Base-by-base conservation (phyloP, 2,113 vertebrate species). In the Petaurus breviceps region DNA sequence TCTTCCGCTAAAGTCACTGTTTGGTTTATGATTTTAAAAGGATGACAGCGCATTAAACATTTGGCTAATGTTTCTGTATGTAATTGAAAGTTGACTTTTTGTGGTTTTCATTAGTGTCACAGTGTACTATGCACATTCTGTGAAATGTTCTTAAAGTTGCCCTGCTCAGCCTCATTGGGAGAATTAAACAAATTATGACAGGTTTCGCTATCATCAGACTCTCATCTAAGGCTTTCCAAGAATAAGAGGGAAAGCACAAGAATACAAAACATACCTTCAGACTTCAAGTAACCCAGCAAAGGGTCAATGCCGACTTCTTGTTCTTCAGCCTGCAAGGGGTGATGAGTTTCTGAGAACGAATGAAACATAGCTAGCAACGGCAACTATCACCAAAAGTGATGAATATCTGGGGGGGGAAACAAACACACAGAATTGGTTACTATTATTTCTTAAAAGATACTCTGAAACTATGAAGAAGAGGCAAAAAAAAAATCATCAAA, bases 291-390 rank as follows among this genome's bases (percentile, higher is more conserved):
- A 95, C 98, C 99, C 94, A 99, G 98, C 94, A 99, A 99, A 1
- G 99, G 99, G 98, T 99, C 99, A 51, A 99, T 99, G 54, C 99
- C 99, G 10, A 99, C 99, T 99, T 99, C 99, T 98, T 99, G 99
- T 93, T 99, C 99, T 91, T 99, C 99, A 77, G 99, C 97, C 99
- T 99, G 99, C 96, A 99, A 99, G 93, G 99, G 99, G 97, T 99
- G 99, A 95, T 98, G 99, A 43, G 99, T 99, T 99, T 99, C 99
- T 68, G 99, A 99, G 94, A 99, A 98, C 92, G 99, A 99, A 98
- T 99, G 99, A 98, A 99, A 99, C 99, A 99, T 99, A 26, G 97
- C 89, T 97, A 94, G 93, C 89, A 96, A 51, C 0, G 90, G 43
- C 92, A 28, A 55, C 25, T 51, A 46, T 92, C 94, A 61, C 92